A percentile compares a stretch with the other conserved stretches of the same genome.
phyloP scores from a whole-genome alignment of 2,888 invertebrate species.

The Amiota mariae region DNA sequence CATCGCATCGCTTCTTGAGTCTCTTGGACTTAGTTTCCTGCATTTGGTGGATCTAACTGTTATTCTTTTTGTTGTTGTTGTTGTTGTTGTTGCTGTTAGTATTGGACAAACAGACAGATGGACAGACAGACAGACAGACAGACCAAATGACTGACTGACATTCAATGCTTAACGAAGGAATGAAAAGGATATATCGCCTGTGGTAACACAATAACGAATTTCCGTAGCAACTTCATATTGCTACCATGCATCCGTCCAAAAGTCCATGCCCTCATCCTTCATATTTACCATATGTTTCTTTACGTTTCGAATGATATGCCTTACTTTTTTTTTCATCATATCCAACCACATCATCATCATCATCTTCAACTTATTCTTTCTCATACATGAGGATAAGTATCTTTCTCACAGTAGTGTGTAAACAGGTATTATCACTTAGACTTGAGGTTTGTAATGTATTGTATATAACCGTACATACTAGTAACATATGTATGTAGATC shows the following conservation, averaged over 20 bases:
- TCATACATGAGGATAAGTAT: too few relatives aligned
- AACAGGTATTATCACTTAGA: too few relatives aligned
- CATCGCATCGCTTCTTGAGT: slow-evolving; percentile 35
- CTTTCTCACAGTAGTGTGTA: too few relatives aligned
- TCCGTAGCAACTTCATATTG: slow-evolving; percentile 66
- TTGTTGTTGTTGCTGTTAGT: slow-evolving; percentile 19
- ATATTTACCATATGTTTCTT: too few relatives aligned
- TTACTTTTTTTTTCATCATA: neutral
- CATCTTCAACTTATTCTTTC: too few relatives aligned
- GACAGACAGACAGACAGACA: too few relatives aligned
- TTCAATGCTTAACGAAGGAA: neutral
- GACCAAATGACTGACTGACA: too few relatives aligned
- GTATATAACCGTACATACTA: too few relatives aligned
- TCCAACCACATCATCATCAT: neutral
- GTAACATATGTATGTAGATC: too few relatives aligned
- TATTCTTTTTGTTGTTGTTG: slow-evolving; percentile 31
- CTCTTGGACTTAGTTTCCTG: slow-evolving; percentile 8
- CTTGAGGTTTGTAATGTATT: too few relatives aligned
- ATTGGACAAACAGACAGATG: slow-evolving; percentile 20
- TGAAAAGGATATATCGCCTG: slow-evolving; percentile 65
- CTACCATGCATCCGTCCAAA: slow-evolving; percentile 34
- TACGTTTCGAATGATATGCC: too few relatives aligned
- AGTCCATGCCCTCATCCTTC: neutral
- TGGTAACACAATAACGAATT: slow-evolving; percentile 71
- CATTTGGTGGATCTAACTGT: neutral